phyloP scores from a whole-genome alignment of 2,797 vertebrate species.

The Sparidentex hasta region DNA sequence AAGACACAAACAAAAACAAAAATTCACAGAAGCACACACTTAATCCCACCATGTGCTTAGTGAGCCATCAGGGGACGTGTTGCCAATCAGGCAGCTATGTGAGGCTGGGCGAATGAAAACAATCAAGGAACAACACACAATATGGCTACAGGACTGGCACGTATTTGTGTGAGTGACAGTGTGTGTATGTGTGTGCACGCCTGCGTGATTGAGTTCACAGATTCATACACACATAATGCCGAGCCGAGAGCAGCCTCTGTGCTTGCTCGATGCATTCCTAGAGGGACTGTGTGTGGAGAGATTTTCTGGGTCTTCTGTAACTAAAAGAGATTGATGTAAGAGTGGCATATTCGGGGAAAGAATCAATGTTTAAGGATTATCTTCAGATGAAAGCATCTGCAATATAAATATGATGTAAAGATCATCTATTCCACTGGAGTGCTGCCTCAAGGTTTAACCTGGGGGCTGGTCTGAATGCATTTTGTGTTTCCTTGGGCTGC shows the following conservation, averaged over 20 bases:
- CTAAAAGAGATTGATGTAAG: constrained; percentile 41
- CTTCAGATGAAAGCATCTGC: background rate
- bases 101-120: constrained; percentile 79
- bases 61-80: constrained; percentile 75
- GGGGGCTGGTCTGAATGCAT: constrained; percentile 12
- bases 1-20: constrained; percentile 56
- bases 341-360: constrained; percentile 9
- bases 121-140: constrained; percentile 78
- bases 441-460: constrained; percentile 24
- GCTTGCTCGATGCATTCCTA: constrained; percentile 51
- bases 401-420: constrained; percentile 27
- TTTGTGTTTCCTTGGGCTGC: constrained; percentile 3
- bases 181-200: constrained; percentile 27
- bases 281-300: constrained; percentile 28
- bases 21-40: constrained; percentile 68
- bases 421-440: constrained; percentile 8
- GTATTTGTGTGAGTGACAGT: constrained; percentile 34
- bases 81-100: constrained; percentile 81
- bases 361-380: constrained; percentile 27
- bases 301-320: constrained; percentile 50
- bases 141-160: constrained; percentile 56
- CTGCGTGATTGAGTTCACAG: constrained; percentile 55
- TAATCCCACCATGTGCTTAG: constrained; percentile 79
- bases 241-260: constrained; percentile 29
- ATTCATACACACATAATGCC: constrained; percentile 48